Evolutionary conservation across 2,113 vertebrate genomes (phyloP).

Genomic region (Microcebus lehilahytsara): DNA sequence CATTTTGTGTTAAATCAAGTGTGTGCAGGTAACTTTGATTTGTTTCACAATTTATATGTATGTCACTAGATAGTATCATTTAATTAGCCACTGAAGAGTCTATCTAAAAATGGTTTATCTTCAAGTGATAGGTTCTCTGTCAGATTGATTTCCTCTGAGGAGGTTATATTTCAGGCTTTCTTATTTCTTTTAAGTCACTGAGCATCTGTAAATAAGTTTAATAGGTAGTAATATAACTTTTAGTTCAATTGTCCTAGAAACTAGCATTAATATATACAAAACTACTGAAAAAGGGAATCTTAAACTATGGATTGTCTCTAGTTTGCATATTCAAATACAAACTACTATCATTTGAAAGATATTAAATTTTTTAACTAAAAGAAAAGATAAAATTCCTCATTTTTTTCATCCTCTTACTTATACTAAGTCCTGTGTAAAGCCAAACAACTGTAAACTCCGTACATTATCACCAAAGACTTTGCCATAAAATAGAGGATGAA

Average conservation of each 20-base stretch:
- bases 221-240: background rate
- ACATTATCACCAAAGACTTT: background rate
- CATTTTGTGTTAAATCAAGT: conserved; percentile 5
- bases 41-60: background rate
- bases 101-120: conserved; percentile 51
- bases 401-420: background rate
- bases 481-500: background rate
- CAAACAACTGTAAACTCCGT: background rate
- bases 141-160: conserved; percentile 30
- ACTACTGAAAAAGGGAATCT: background rate
- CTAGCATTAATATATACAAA: background rate
- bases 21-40: background rate
- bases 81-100: too few relatives aligned
- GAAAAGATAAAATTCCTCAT: background rate
- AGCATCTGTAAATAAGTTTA: conserved; percentile 41
- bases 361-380: background rate
- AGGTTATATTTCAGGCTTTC: background rate
- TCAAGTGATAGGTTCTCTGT: background rate
- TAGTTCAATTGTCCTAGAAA: background rate
- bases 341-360: background rate
- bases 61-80: background rate
- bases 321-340: background rate
- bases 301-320: background rate
- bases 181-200: background rate
- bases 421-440: background rate